Base-by-base conservation (phyloP, 2,797 vertebrate genomes). In the Microctenopoma stevenorrisi region DNA sequence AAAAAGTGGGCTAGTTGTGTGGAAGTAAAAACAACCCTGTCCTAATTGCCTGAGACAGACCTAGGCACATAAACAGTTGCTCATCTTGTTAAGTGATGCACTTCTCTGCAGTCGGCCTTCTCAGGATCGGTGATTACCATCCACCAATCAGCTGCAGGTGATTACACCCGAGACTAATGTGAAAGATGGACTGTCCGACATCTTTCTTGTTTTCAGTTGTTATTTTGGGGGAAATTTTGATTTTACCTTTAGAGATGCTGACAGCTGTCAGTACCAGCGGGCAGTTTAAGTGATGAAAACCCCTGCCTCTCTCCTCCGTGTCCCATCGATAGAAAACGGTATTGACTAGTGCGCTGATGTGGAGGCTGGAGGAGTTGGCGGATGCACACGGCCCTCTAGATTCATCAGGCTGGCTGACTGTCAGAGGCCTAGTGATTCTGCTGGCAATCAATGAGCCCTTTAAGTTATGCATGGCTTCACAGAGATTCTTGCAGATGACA, bases 371-470 rank as follows among this genome's bases (percentile, higher is more conserved):
- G 75, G 74, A 83, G 65, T 72, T 48, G 15, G 52, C 22, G 57
- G 77, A 81, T 71, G 86, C 79, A 70, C 79, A 67, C 28, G 52
- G 68, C 66, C 77, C 78, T 58, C 55, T 71, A 80, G 66, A 87
- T 83, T 81, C 85, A 80, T 88, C 85, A 84, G 78, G 68, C 73
- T 10, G 60, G 57, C 62, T 65, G 64, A 72, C 81, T 82, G 83
- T 90, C 82, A 87, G 79, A 81, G 59, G 55, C 68, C 50, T 44
- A 61, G 76, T 62, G 81, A 87, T 86, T 83, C 68, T 71, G 50
- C 59, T 57, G 33, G 58, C 72, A 86, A 89, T 91, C 89, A 82
- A 88, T 90, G 86, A 85, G 68, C 47, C 67, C 72, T 87, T 79
- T 88, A 86, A 88, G 78, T 86, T 84, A 89, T 83, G 81, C 72